These are phyloP conservation scores for Eristalinus sepulchralis DNA, from an alignment of 2,888 invertebrate genomes.

Conservation along the genomic window DNA sequence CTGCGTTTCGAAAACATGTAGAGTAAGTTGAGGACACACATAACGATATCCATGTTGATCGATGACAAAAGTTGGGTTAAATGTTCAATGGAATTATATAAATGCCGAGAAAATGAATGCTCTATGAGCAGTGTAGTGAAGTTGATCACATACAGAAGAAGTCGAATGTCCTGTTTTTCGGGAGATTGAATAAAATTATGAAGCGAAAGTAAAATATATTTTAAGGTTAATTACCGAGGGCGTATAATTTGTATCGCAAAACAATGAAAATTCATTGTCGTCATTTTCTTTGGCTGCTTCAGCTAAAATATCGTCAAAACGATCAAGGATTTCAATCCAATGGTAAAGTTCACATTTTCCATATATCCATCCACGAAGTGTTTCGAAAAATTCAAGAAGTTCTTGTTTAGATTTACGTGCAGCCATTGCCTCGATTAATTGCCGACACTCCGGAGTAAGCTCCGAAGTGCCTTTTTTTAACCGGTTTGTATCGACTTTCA, in stretches of 20 bases:
- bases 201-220: neutral
- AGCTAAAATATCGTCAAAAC: constrained; percentile 88
- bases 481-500: constrained; percentile 92
- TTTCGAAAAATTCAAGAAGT: constrained; percentile 84
- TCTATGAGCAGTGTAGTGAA: constrained; percentile 92
- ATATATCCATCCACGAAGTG: constrained; percentile 91
- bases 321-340: constrained; percentile 92
- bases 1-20: constrained; percentile 95
- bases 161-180: constrained; percentile 85
- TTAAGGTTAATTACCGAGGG: constrained; percentile 81
- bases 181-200: constrained; percentile 5
- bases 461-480: constrained; percentile 92
- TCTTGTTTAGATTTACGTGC: constrained; percentile 85
- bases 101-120: constrained; percentile 92
- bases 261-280: constrained; percentile 81
- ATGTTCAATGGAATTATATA: constrained; percentile 94
- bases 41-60: constrained; percentile 91
- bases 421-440: constrained; percentile 87
- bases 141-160: constrained; percentile 88
- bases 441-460: constrained; percentile 89
- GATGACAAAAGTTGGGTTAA: constrained; percentile 88
- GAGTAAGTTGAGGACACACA: constrained; percentile 90
- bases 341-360: constrained; percentile 93
- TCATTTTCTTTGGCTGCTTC: constrained; percentile 83
- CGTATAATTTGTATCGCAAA: constrained; percentile 87